Percentiles rank a stretch among this genome's conserved stretches.
phyloP scores from a whole-genome alignment of 2,888 invertebrate genomes.

The Acleris literana region DNA sequence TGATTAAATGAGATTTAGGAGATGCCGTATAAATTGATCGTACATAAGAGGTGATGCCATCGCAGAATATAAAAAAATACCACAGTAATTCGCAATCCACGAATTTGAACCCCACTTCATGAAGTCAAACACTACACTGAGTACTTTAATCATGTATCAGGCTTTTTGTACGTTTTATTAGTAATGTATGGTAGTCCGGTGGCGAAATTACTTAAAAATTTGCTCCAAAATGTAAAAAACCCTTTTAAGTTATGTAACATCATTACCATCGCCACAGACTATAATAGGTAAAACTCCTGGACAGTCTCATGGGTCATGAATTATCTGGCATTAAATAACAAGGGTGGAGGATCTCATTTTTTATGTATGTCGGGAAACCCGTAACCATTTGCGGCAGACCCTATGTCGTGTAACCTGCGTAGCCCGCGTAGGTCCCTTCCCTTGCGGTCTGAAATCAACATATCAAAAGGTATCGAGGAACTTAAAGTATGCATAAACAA shows the following conservation, averaged over 20 bases:
- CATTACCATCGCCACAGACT: too few relatives aligned
- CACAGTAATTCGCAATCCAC: too few relatives aligned
- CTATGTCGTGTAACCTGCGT: neutral
- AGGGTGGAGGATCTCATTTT: slow-evolving; percentile 9
- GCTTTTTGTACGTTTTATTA: neutral
- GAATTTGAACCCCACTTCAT: too few relatives aligned
- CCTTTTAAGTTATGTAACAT: too few relatives aligned
- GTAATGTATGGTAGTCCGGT: too few relatives aligned
- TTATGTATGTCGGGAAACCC: slow-evolving; percentile 16
- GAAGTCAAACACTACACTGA: too few relatives aligned
- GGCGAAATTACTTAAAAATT: too few relatives aligned
- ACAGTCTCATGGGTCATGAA: slow-evolving; percentile 15
- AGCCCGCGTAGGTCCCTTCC: neutral
- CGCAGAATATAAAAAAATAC: too few relatives aligned
- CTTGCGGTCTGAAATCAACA: neutral
- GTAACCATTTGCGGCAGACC: slow-evolving; percentile 11
- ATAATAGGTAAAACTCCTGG: neutral
- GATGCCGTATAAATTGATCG: too few relatives aligned
- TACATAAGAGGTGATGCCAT: too few relatives aligned
- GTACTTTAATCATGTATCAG: neutral
- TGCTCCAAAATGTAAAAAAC: too few relatives aligned
- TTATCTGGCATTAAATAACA: slow-evolving; percentile 26
- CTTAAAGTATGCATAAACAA: neutral
- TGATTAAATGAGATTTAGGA: too few relatives aligned
- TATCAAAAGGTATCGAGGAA: slow-evolving; percentile 8